phyloP scores from a whole-genome alignment of 1,140 invertebrate species.

The Mya arenaria region DNA sequence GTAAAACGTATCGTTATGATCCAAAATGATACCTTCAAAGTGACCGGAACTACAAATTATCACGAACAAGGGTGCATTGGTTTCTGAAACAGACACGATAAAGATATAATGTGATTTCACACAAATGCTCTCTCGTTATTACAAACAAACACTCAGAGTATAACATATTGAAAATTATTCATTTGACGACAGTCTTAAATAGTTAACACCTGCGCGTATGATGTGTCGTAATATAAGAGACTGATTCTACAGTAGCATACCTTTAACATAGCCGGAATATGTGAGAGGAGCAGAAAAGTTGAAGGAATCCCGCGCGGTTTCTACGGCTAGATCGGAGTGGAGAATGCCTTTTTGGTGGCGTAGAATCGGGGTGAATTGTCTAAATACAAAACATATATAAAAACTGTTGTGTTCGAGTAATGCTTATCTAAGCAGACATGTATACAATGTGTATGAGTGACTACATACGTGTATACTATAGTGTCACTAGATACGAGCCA shows the following conservation, averaged over 20 bases:
- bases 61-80: constrained; percentile 91
- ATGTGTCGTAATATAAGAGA: neutral
- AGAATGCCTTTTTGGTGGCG: constrained; percentile 89
- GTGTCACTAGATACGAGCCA: neutral
- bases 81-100: constrained; percentile 86
- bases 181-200: no score
- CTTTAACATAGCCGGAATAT: constrained; percentile 90
- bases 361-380: constrained; percentile 85
- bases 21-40: constrained; percentile 94
- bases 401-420: neutral
- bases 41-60: constrained; percentile 92
- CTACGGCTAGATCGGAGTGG: constrained; percentile 88
- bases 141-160: neutral
- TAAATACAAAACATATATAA: neutral
- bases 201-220: no score
- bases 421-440: neutral
- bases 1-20: constrained; percentile 89
- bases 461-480: neutral
- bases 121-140: constrained; percentile 50
- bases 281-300: constrained; percentile 88
- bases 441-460: neutral
- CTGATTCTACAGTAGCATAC: constrained; percentile 79
- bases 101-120: neutral
- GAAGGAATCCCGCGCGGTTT: constrained; percentile 87
- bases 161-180: neutral